Conservation (phyloP, 2,888 invertebrate species). For the Plebejus anna region DNA sequence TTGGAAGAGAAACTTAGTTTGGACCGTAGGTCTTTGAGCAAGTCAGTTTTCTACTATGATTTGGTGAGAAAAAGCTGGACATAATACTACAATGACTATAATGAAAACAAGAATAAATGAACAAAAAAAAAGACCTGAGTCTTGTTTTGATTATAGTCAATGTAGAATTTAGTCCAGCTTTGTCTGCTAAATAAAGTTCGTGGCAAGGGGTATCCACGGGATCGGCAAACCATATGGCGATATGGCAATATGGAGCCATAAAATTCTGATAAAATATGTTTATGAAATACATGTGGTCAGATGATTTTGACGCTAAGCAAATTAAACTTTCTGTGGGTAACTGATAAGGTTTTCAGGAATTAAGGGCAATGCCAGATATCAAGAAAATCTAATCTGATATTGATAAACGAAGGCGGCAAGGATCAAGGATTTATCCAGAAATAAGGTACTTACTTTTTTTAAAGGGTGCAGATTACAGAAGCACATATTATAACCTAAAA, state of each 20-base stretch:
- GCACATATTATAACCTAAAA: neutral
- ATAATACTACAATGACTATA: no score
- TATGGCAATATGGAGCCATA: constrained; percentile 1
- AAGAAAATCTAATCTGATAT: constrained; percentile 55
- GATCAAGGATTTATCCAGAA: neutral
- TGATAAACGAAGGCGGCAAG: constrained; percentile 42
- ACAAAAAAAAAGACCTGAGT: no score
- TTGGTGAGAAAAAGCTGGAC: no score
- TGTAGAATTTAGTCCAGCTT: no score
- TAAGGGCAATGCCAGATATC: constrained; percentile 72
- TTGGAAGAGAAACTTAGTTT: neutral
- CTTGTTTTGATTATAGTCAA: no score
- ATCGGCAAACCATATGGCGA: neutral
- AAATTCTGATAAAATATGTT: neutral
- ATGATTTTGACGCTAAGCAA: constrained; percentile 36
- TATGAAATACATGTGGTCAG: constrained; percentile 3
- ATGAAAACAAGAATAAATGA: no score
- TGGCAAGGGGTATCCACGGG: neutral
- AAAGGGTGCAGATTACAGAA: neutral
- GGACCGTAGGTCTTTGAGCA: no score
- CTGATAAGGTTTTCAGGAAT: constrained; percentile 58
- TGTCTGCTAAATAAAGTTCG: constrained; percentile 4
- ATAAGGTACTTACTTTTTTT: neutral
- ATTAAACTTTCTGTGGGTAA: constrained; percentile 55
- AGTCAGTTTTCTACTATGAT: no score